A percentile compares a stretch with the other conserved stretches of the same genome.
phyloP scores from a whole-genome alignment of 2,797 vertebrate species.

The Gallirallus australis region DNA sequence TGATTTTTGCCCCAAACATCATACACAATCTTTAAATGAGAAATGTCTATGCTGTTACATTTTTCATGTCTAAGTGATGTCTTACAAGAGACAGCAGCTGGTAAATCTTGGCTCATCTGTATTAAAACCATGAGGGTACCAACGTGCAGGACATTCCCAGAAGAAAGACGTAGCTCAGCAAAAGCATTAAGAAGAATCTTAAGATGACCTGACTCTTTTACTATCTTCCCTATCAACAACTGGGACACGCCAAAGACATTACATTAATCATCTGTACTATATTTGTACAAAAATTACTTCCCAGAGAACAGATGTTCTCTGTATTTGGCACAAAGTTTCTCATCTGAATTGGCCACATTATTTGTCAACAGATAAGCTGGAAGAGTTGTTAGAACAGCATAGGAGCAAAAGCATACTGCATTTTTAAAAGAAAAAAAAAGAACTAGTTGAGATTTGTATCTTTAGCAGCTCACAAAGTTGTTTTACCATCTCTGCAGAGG shows the following conservation, averaged over 20 bases:
- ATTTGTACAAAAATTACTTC: slow-evolving; percentile 38
- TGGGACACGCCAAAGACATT: slow-evolving; percentile 1
- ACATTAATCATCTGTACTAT: slow-evolving; percentile 17
- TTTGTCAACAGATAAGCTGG: background rate
- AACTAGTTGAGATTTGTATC: background rate
- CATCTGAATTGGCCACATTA: background rate
- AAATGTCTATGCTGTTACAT: background rate
- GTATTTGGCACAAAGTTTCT: background rate
- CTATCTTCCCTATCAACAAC: background rate
- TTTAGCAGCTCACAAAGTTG: background rate
- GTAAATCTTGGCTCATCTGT: background rate
- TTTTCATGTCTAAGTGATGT: background rate
- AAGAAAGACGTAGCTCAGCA: background rate
- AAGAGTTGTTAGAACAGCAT: background rate
- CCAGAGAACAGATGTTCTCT: slow-evolving; percentile 50
- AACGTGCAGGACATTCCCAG: background rate
- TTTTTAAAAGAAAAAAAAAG: background rate
- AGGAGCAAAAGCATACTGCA: background rate
- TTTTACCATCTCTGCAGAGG: background rate
- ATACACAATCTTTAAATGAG: background rate
- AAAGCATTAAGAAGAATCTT: background rate
- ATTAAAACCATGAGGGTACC: background rate
- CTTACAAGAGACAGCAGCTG: background rate
- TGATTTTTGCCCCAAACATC: background rate
- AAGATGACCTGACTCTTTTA: background rate